These are phyloP conservation scores for Platycheirus albimanus DNA, from an alignment of 2,888 invertebrate species.

Conservation along the genomic window DNA sequence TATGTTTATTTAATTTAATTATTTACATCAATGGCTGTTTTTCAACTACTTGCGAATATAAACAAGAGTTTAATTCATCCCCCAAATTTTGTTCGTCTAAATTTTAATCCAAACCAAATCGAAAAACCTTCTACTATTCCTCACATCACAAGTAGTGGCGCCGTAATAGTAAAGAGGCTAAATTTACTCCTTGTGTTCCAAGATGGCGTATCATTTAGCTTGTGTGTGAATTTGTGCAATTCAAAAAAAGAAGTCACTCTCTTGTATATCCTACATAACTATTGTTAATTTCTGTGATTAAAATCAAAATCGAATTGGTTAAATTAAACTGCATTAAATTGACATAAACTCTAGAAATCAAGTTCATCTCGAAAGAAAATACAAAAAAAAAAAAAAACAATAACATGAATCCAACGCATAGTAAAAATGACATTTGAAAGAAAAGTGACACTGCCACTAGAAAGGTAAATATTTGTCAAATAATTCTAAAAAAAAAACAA, in stretches of 20 bases:
- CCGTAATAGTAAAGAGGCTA: slow-evolving; percentile 37
- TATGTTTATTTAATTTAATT: too few relatives aligned
- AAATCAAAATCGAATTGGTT: slow-evolving; percentile 10
- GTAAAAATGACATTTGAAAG: slow-evolving; percentile 75
- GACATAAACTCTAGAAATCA: not conserved
- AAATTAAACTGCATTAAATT: not conserved
- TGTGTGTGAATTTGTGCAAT: slow-evolving; percentile 77
- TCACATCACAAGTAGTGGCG: slow-evolving; percentile 31
- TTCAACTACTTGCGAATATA: too few relatives aligned
- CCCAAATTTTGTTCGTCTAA: too few relatives aligned
- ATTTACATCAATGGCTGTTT: too few relatives aligned
- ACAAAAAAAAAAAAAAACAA: slow-evolving; percentile 43
- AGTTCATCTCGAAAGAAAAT: slow-evolving; percentile 5
- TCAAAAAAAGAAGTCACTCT: slow-evolving; percentile 78
- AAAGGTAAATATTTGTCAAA: slow-evolving; percentile 79
- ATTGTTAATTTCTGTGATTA: slow-evolving; percentile 25
- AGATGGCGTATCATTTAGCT: slow-evolving; percentile 75
- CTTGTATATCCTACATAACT: slow-evolving; percentile 55
- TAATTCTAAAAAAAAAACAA: slow-evolving; percentile 38
- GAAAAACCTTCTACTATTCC: slow-evolving; percentile 5
- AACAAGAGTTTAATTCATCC: too few relatives aligned
- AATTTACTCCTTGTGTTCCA: slow-evolving; percentile 55
- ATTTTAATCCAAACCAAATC: too few relatives aligned
- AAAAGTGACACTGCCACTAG: slow-evolving; percentile 79
- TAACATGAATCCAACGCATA: slow-evolving; percentile 58